Conservation (phyloP, 1,140 invertebrate genomes). For the Drosophila neocordata region DNA sequence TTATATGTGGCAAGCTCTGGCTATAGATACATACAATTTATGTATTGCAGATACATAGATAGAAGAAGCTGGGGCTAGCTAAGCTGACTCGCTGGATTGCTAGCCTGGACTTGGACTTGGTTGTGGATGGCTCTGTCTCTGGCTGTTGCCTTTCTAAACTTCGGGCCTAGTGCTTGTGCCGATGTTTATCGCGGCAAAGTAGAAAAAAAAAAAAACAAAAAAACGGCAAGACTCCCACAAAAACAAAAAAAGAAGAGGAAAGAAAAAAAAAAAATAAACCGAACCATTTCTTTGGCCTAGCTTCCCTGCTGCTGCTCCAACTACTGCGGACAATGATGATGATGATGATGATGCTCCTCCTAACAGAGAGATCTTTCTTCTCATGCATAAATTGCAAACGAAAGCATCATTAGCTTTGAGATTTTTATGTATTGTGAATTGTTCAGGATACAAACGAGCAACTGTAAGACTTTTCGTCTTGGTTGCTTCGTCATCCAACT, state of each 20-base stretch:
- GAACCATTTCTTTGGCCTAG: constrained; percentile 65
- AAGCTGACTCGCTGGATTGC: constrained; percentile 18
- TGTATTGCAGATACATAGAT: constrained; percentile 71
- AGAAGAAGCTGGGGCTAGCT: constrained; percentile 32
- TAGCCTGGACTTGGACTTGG: constrained; percentile 35
- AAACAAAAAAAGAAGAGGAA: constrained; percentile 11
- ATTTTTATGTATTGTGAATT: constrained; percentile 61
- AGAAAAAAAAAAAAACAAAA: constrained; percentile 23
- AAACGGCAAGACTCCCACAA: constrained; percentile 43
- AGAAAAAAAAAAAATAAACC: constrained; percentile 37
- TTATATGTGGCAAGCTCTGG: constrained; percentile 49
- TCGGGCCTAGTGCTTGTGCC: constrained; percentile 58
- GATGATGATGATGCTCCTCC: constrained; percentile 5
- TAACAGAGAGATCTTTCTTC: constrained; percentile 58
- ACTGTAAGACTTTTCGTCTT: constrained; percentile 2
- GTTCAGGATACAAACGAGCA: constrained; percentile 46
- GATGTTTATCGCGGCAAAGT: constrained; percentile 64
- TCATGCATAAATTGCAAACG: constrained; percentile 76
- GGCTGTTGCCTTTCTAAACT: constrained; percentile 76
- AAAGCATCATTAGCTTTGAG: constrained; percentile 76
- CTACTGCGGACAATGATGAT: not conserved
- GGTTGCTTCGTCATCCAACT: constrained; percentile 2
- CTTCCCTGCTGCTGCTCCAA: constrained; percentile 27
- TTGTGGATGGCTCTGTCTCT: constrained; percentile 40
- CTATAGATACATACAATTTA: constrained; percentile 66